Conservation (phyloP, 2,888 invertebrate genomes). For the Tetragonula carbonaria region DNA sequence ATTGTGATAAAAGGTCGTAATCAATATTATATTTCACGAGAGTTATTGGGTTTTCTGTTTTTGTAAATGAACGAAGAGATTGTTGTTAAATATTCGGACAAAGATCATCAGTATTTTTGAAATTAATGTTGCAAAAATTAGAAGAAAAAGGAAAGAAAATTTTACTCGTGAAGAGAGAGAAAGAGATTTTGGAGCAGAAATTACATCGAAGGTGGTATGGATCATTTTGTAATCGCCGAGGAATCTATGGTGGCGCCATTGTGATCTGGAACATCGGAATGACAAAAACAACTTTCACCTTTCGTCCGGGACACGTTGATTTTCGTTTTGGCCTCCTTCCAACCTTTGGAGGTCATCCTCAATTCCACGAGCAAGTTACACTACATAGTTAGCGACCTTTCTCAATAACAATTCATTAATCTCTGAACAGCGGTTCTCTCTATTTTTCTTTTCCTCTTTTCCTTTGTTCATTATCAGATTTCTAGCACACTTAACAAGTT, state of each 20-base stretch:
- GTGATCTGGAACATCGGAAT: constrained; percentile 49
- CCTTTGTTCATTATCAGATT: not conserved
- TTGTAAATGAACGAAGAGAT: too few relatives aligned
- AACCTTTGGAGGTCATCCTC: constrained; percentile 36
- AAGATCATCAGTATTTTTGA: too few relatives aligned
- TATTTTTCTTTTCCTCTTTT: not conserved
- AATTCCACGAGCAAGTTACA: constrained; percentile 1
- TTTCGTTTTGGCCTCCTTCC: constrained; percentile 61
- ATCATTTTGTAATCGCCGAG: constrained; percentile 34
- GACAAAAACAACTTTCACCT: constrained; percentile 62
- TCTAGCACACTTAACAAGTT: not conserved
- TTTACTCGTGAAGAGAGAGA: too few relatives aligned
- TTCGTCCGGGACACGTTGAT: constrained; percentile 32
- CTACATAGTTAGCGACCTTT: constrained; percentile 52
- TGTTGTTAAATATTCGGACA: too few relatives aligned
- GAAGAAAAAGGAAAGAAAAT: too few relatives aligned
- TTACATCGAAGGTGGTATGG: not conserved
- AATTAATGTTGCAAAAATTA: too few relatives aligned
- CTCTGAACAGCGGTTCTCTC: constrained; percentile 27
- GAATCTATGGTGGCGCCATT: constrained; percentile 33
- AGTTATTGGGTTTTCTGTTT: too few relatives aligned
- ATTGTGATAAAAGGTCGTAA: too few relatives aligned
- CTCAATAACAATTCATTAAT: constrained; percentile 51
- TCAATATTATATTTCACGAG: too few relatives aligned
- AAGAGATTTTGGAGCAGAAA: not conserved